Percentiles rank a stretch among this genome's conserved stretches.
Evolutionary conservation across 2,113 vertebrate species (phyloP).

Genomic region (Ailurus styani): DNA sequence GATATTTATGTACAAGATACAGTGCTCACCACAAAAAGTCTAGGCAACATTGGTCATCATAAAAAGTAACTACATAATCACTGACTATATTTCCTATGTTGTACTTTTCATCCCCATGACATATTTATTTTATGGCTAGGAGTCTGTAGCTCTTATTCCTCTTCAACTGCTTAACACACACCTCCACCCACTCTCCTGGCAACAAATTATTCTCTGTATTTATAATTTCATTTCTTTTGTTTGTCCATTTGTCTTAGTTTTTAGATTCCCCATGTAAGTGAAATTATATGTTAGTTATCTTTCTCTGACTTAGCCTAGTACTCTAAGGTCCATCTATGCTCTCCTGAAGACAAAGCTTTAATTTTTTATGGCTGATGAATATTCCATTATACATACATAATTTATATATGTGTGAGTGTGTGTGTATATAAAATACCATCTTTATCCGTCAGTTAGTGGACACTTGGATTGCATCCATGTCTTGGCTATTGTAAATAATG

Average conservation of each 20-base stretch:
- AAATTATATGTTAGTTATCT: background rate
- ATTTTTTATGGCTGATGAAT: background rate
- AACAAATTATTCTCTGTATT: background rate
- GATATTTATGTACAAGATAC: background rate
- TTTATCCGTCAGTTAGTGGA: background rate
- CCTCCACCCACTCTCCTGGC: background rate
- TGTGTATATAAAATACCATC: too few species aligned
- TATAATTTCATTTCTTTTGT: background rate
- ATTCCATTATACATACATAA: background rate
- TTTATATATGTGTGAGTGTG: too few species aligned
- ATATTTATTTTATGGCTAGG: background rate
- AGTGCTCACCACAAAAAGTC: background rate
- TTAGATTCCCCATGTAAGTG: background rate
- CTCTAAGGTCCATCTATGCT: background rate
- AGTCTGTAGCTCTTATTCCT: background rate
- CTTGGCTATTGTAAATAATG: background rate
- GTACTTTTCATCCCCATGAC: background rate
- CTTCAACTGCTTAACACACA: background rate
- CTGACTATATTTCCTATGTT: background rate
- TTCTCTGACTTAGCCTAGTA: background rate
- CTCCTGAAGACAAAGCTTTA: background rate
- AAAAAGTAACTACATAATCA: background rate
- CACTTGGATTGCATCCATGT: background rate
- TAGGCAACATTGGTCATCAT: background rate
- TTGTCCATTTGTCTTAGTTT: background rate